Base-by-base conservation (phyloP, 35 echinoderm and acorn worm species). In the Apostichopus japonicus region DNA sequence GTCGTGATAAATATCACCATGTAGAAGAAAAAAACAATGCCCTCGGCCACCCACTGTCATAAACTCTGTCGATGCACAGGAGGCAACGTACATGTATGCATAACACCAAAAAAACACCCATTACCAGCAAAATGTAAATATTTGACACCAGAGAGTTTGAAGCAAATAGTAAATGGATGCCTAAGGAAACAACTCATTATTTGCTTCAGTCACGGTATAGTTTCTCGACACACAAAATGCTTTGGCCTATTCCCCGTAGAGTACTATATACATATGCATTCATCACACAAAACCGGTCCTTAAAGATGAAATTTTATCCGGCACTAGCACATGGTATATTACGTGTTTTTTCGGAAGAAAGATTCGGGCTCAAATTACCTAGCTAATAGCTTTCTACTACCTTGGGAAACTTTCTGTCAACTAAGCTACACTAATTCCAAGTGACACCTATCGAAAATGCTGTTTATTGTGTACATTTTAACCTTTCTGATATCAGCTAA, bases 361-460 rank as follows among this genome's bases (percentile, higher is more conserved):
- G 53, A 84, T 84, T 23, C 56, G 17, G 23, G 81, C 55, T 84
- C 81, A 84, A n/a, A 57, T 84, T 84, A 57, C 81, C 53, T 84
- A 11, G 16, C 56, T 84, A 84, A 84, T 84, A 58, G 81, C 81
- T 84, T 84, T 58, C 81, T 84, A 84, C 24, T 58, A 84, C 54
- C 81, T 57, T 84, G 81, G 81, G 81, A 84, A 84, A 58, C 53
- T 57, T 5, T 58, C 54, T 84, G 81, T 84, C 81, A 84, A 84
- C 53, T 84, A 57, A 57, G 81, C 21, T n/a, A 59, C 19, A 55
- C 54, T 84, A 23, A 84, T 84, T 57, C 22, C 81, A 57, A n/a
- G 22, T 58, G 9, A 58, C 81, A 84, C 5, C 54, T 57, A 53
- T 52, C 9, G 33, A 8, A 84, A 84, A 75, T 58, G 81, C 17